Evolutionary conservation across 2,888 invertebrate genomes (phyloP).

Genomic region (Spicauda simplicius): DNA sequence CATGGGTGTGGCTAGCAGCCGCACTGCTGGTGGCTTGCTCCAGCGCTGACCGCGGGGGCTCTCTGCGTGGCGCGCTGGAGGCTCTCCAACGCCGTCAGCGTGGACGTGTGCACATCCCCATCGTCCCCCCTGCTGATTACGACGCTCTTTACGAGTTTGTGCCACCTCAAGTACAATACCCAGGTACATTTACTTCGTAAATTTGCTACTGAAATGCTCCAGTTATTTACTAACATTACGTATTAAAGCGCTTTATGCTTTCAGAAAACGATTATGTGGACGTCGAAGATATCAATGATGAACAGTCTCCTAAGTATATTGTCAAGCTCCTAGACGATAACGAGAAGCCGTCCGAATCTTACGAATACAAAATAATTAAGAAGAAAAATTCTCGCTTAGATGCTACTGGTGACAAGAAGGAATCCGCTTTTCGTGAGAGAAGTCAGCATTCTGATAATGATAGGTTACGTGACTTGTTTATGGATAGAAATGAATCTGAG

Average conservation of each 20-base stretch:
- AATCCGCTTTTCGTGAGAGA: slow-evolving; percentile 77
- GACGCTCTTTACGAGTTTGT: slow-evolving; percentile 72
- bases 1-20: slow-evolving; percentile 60
- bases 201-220: background rate
- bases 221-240: background rate
- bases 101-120: slow-evolving; percentile 61
- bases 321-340: slow-evolving; percentile 70
- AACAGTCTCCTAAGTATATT: slow-evolving; percentile 66
- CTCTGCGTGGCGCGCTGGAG: slow-evolving; percentile 80
- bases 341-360: slow-evolving; percentile 78
- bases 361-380: slow-evolving; percentile 83
- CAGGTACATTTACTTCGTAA: slow-evolving; percentile 55
- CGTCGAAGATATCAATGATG: slow-evolving; percentile 66
- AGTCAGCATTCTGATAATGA: slow-evolving; percentile 73
- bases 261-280: slow-evolving; percentile 73
- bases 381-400: slow-evolving; percentile 70
- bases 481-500: slow-evolving; percentile 64
- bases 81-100: slow-evolving; percentile 82
- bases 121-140: slow-evolving; percentile 65
- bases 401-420: slow-evolving; percentile 54
- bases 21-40: slow-evolving; percentile 53
- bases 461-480: slow-evolving; percentile 69
- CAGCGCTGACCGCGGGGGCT: slow-evolving; percentile 67
- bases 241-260: background rate
- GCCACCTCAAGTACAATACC: slow-evolving; percentile 66